These are phyloP conservation scores for Bursaphelenchus okinawaensis DNA, from an alignment of 2,888 invertebrate species.

Conservation along the genomic window DNA sequence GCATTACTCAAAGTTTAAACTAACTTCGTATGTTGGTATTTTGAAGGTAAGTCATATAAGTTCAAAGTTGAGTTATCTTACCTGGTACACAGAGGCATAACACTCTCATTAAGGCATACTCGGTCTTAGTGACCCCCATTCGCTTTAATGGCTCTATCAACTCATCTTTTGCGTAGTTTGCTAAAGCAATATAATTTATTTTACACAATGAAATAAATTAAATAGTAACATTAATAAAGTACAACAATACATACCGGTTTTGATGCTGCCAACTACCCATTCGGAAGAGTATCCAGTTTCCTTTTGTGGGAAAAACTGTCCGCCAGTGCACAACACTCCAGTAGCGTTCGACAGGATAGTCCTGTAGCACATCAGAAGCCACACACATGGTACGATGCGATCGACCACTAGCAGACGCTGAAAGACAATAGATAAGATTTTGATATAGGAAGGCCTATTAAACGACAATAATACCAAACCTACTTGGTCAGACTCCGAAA, in stretches of 20 bases:
- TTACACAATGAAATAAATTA: background rate
- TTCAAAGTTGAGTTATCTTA: conserved; percentile 1
- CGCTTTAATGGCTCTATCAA: conserved; percentile 19
- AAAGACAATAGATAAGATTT: background rate
- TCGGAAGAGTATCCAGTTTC: background rate
- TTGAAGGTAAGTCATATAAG: too few relatives aligned
- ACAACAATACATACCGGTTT: conserved; percentile 5
- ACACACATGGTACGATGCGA: conserved; percentile 21
- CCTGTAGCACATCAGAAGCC: conserved; percentile 17
- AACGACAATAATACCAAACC: background rate
- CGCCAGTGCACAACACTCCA: conserved; percentile 18
- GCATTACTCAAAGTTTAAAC: background rate
- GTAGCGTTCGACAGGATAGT: conserved; percentile 7
- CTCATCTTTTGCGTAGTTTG: conserved; percentile 16
- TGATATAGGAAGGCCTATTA: background rate
- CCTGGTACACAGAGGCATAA: conserved; percentile 22
- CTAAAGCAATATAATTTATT: background rate
- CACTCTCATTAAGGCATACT: conserved; percentile 23
- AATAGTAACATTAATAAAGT: background rate
- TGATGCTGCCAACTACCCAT: background rate
- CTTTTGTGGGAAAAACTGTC: conserved; percentile 17
- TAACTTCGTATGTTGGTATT: too few relatives aligned
- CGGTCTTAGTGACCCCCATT: conserved; percentile 17
- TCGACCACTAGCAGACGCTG: conserved; percentile 19
- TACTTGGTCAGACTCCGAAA: conserved; percentile 19